phyloP scores from a whole-genome alignment of 2,797 vertebrate species.

The Sylvilagus floridanus region DNA sequence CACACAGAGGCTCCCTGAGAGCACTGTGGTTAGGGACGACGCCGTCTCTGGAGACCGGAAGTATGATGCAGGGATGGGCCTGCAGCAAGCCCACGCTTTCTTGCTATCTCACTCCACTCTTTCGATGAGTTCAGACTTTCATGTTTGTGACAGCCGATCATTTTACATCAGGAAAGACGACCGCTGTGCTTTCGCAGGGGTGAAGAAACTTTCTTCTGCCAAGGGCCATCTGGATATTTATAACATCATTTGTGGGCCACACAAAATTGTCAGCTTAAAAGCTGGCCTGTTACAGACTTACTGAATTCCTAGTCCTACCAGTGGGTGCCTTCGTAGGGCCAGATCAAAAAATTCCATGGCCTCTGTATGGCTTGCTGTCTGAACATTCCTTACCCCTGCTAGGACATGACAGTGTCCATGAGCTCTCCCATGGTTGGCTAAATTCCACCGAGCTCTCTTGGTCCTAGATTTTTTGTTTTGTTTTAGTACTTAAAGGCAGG shows the following conservation, averaged over 20 bases:
- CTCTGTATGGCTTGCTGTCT: too few species aligned
- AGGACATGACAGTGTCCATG: background rate
- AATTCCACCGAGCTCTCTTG: background rate
- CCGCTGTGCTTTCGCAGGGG: too few species aligned
- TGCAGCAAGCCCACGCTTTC: background rate
- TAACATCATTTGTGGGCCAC: too few species aligned
- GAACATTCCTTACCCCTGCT: background rate
- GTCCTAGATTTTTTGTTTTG: background rate
- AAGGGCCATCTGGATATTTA: too few species aligned
- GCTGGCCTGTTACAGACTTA: too few species aligned
- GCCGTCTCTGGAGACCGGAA: background rate
- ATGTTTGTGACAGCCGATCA: background rate
- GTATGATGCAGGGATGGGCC: background rate
- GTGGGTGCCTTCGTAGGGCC: too few species aligned
- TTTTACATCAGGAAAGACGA: background rate
- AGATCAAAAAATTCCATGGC: too few species aligned
- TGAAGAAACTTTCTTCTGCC: too few species aligned
- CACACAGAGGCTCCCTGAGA: background rate
- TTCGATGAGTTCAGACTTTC: background rate
- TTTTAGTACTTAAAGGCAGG: background rate
- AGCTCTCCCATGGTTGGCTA: background rate
- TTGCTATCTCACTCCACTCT: background rate
- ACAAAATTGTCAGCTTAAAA: too few species aligned
- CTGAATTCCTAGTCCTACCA: too few species aligned
- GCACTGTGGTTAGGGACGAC: background rate